These are phyloP conservation scores for Poeciliopsis turrubarensis DNA, from an alignment of 2,113 vertebrate species.

Conservation along the genomic window DNA sequence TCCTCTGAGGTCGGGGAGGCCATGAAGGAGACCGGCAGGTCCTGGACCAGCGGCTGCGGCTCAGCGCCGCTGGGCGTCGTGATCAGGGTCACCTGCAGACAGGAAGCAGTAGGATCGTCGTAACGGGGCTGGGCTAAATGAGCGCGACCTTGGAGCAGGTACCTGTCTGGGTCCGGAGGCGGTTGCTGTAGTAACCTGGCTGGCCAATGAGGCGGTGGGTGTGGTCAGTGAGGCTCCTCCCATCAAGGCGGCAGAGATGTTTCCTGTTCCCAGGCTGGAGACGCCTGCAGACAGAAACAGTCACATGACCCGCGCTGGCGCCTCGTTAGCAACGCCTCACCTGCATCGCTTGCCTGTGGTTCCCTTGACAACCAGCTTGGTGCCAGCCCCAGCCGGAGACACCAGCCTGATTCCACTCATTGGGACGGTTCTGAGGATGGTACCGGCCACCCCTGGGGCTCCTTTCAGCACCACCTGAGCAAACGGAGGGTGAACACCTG, in stretches of 20 bases:
- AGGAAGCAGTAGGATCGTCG: neutral
- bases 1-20: slow-evolving; percentile 90
- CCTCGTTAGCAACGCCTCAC: neutral
- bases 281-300: slow-evolving; percentile 74
- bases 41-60: slow-evolving; percentile 86
- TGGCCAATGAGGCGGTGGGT: slow-evolving; percentile 88
- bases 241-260: slow-evolving; percentile 83
- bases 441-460: slow-evolving; percentile 89
- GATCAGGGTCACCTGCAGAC: slow-evolving; percentile 90
- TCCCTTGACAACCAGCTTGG: slow-evolving; percentile 92
- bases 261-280: slow-evolving; percentile 88
- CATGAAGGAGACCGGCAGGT: slow-evolving; percentile 89
- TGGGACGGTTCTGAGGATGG: slow-evolving; percentile 90
- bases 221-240: slow-evolving; percentile 87
- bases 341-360: slow-evolving; percentile 83
- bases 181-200: slow-evolving; percentile 87
- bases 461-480: slow-evolving; percentile 90
- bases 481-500: neutral
- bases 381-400: slow-evolving; percentile 83
- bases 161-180: slow-evolving; percentile 68
- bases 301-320: neutral
- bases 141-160: neutral
- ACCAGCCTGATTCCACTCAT: slow-evolving; percentile 90
- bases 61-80: slow-evolving; percentile 91
- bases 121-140: too few species aligned